Conservation (phyloP, 2,888 invertebrate genomes). For the Cryptocheilus praepositus region DNA sequence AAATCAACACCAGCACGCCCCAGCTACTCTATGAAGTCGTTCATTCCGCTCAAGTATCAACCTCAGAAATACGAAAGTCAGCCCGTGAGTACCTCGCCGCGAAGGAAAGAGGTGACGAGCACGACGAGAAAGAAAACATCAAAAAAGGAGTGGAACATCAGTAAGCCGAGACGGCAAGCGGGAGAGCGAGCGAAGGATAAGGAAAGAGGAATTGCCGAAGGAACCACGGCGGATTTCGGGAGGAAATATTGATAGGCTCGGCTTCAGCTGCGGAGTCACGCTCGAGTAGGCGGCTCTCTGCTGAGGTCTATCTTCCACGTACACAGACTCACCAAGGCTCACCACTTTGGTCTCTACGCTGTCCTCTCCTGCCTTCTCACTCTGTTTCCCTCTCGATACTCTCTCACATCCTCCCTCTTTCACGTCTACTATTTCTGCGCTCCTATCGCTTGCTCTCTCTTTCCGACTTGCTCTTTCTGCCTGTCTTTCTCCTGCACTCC, state of each 20-base stretch:
- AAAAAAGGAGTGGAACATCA: not conserved
- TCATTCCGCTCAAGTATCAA: too few relatives aligned
- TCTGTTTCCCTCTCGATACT: slow-evolving; percentile 10
- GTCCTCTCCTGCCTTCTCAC: slow-evolving; percentile 23
- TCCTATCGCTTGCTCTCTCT: slow-evolving; percentile 24
- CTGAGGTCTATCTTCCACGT: slow-evolving; percentile 64
- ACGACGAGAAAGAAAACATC: slow-evolving; percentile 20
- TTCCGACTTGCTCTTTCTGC: slow-evolving; percentile 15
- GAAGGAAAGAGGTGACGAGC: slow-evolving; percentile 11
- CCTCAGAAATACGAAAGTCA: too few relatives aligned
- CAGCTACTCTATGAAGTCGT: too few relatives aligned
- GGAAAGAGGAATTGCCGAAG: slow-evolving; percentile 22
- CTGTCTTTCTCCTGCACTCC: slow-evolving; percentile 28
- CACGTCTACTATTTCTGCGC: slow-evolving; percentile 5
- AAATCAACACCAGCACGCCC: too few relatives aligned
- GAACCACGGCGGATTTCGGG: slow-evolving; percentile 62
- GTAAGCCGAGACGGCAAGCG: slow-evolving; percentile 3
- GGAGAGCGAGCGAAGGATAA: slow-evolving; percentile 19
- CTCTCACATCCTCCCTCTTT: slow-evolving; percentile 1
- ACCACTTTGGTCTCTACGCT: slow-evolving; percentile 27
- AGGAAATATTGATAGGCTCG: slow-evolving; percentile 74
- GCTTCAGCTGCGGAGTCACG: slow-evolving; percentile 73
- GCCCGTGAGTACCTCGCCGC: too few relatives aligned
- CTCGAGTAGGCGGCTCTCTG: slow-evolving; percentile 71
- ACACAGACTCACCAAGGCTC: slow-evolving; percentile 35